These are phyloP conservation scores for Acridotheres tristis DNA, from an alignment of 2,797 vertebrate genomes.

Conservation along the genomic window DNA sequence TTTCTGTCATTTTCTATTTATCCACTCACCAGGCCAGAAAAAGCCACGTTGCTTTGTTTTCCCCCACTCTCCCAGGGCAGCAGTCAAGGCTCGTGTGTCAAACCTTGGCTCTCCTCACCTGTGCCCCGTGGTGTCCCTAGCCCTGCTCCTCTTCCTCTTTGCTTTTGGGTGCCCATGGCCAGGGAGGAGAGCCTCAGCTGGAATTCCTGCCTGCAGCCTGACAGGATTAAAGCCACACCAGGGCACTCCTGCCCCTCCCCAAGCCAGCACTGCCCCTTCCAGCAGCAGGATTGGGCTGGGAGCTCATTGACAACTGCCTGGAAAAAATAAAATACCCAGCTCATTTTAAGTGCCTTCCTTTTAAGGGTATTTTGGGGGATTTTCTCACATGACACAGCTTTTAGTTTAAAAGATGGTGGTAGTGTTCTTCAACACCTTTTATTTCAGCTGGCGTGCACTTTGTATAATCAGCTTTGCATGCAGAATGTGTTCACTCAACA, in stretches of 20 bases:
- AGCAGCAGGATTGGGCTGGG: neutral
- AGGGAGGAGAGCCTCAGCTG: neutral
- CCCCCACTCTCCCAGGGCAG: neutral
- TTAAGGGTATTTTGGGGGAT: neutral
- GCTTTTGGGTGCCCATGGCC: neutral
- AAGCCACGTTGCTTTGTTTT: neutral
- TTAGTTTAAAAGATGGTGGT: neutral
- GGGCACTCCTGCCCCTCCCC: neutral
- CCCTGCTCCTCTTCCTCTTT: neutral
- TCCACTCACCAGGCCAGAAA: conserved; percentile 21
- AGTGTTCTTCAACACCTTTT: neutral
- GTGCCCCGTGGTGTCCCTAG: neutral
- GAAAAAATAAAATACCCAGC: neutral
- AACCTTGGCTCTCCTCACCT: neutral
- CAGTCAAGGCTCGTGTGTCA: neutral
- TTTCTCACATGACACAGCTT: neutral
- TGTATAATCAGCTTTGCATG: neutral
- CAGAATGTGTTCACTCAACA: neutral
- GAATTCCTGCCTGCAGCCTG: neutral
- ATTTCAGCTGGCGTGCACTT: neutral
- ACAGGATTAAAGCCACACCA: neutral
- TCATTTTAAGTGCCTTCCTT: neutral
- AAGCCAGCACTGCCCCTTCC: neutral
- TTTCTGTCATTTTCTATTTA: conserved; percentile 62
- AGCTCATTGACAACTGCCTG: neutral